phyloP scores from a whole-genome alignment of 2,797 vertebrate genomes.

The Sebastiscus tertius region DNA sequence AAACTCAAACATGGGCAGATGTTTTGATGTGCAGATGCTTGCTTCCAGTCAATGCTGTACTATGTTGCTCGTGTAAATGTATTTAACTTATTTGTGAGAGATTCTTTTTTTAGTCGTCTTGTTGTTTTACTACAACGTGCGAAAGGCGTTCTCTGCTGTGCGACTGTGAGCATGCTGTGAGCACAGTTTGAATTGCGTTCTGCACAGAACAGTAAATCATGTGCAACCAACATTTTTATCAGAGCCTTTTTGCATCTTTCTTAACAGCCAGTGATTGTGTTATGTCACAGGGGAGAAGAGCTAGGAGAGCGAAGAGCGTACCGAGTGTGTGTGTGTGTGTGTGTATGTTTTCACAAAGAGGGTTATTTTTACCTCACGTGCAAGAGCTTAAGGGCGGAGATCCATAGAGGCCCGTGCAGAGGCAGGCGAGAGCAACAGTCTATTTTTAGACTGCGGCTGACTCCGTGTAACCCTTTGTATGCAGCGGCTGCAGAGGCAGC shows the following conservation, averaged over 20 bases:
- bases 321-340: neutral
- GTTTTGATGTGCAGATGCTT: neutral
- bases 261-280: constrained; percentile 49
- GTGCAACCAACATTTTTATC: constrained; percentile 37
- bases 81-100: neutral
- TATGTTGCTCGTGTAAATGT: neutral
- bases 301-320: constrained; percentile 7
- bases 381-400: constrained; percentile 71
- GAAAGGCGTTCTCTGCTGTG: constrained; percentile 7
- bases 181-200: constrained; percentile 1
- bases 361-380: constrained; percentile 85
- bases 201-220: constrained; percentile 12
- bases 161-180: constrained; percentile 1
- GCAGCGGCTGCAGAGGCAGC: constrained; percentile 59
- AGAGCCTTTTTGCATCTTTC: constrained; percentile 37
- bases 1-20: neutral
- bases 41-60: neutral
- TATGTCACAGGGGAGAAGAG: constrained; percentile 53
- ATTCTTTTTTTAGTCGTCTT: neutral
- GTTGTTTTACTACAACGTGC: neutral
- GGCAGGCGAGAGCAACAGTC: constrained; percentile 70
- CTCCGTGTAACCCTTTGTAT: constrained; percentile 76
- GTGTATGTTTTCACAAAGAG: constrained; percentile 32
- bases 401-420: constrained; percentile 65
- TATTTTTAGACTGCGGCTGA: constrained; percentile 84